Evolutionary conservation across 2,888 invertebrate species (phyloP), one percentile per base, ranked within the genome.

Genomic region (Drosophila nigritarsus): DNA sequence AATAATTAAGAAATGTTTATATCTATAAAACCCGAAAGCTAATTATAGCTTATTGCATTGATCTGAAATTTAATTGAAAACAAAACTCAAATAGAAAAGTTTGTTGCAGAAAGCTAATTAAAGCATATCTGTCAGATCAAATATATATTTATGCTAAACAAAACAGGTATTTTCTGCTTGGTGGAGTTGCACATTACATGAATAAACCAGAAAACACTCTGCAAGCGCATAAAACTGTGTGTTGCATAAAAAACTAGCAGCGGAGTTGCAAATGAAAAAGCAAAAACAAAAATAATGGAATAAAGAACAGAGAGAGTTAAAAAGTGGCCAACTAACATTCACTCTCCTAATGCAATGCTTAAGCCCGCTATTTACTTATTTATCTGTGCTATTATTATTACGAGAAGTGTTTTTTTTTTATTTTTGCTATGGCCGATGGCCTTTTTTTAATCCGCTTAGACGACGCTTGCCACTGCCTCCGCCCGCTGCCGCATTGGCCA

Each of bases 401-500:
- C 40, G 18, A 40, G 4, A 40, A 40, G n/a, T 38, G 18, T 40
- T 29, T 24, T 34, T 29, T 24, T 34, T 32, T 24, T 48, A 1
- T 1, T 11, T 24, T 18, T 40, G 60, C 38, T 67, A 62, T 32
- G 11, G 32, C 32, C 32, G 32, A 32, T 32, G 32, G 0, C 32
- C 59, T 59, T 78, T 74, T 62, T 74, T 66, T 85, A 87, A 83
- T 85, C 83, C 68, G 88, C 85, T 87, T 83, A 79, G 65, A 45
- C 75, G 49, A 42, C 40, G 66, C 61, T 71, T 68, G 56, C 70
- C 38, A 15, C 38, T 2, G 38, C n/a, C 27, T 9, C 27, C n/a
- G 29, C 29, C 27, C 29, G 63, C 66, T 3, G 29, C 36, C 55
- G 61, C 71, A 73, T 66, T 61, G 51, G 45, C 68, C 72, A 73